phyloP scores from a whole-genome alignment of 2,113 vertebrate species.

The Mirounga angustirostris region DNA sequence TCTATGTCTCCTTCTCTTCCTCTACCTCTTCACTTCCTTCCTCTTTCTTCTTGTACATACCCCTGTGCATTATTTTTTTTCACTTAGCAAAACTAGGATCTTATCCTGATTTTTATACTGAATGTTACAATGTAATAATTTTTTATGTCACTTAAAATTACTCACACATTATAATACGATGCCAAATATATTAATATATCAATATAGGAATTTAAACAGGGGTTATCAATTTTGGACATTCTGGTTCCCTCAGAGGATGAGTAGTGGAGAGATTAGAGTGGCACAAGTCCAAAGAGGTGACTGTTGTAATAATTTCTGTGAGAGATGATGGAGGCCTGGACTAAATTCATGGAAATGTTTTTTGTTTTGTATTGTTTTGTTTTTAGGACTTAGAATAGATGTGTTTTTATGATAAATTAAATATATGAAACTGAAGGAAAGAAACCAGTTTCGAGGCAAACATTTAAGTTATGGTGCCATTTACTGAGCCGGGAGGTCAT shows the following conservation, averaged over 20 bases:
- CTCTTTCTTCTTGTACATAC: neutral
- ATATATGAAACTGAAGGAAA: neutral
- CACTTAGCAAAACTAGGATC: neutral
- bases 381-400: neutral
- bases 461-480: neutral
- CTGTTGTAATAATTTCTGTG: neutral
- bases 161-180: neutral
- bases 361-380: no score
- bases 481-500: neutral
- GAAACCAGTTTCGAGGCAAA: neutral
- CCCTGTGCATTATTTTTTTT: neutral
- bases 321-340: neutral
- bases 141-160: neutral
- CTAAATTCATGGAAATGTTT: neutral
- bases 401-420: neutral
- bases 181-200: neutral
- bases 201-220: neutral
- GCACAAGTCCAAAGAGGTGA: neutral
- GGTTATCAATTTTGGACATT: neutral
- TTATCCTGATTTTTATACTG: neutral
- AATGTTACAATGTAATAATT: neutral
- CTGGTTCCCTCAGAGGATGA: neutral
- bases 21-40: neutral
- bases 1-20: neutral
- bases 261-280: neutral